Evolutionary conservation across 2,113 vertebrate species (phyloP).

Genomic region (Saimiri boliviensis): DNA sequence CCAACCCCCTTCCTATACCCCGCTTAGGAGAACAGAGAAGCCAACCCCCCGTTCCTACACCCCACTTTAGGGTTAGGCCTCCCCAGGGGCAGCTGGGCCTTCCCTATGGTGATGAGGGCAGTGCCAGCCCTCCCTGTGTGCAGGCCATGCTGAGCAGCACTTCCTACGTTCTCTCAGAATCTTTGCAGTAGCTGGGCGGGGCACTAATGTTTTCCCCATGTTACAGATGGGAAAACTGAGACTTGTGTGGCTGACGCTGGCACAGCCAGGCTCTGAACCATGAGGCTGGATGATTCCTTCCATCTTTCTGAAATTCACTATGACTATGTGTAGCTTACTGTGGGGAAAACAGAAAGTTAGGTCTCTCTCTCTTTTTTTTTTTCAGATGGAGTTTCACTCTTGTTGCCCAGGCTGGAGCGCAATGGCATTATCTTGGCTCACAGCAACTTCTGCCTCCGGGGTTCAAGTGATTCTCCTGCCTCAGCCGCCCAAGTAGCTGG

Average conservation of each 20-base stretch:
- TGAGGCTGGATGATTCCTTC: not conserved
- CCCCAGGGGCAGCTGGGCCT: not conserved
- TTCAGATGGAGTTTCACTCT: too few species aligned
- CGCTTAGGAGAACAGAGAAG: not conserved
- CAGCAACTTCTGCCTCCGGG: too few species aligned
- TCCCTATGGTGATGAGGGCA: not conserved
- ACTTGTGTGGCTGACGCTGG: accelerated
- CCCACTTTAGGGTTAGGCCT: too few species aligned
- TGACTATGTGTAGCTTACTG: accelerated
- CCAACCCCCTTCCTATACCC: accelerated
- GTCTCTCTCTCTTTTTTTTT: not conserved
- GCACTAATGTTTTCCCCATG: accelerated
- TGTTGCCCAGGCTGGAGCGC: too few species aligned
- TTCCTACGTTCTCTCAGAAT: accelerated
- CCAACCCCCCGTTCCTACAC: too few species aligned
- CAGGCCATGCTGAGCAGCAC: not conserved
- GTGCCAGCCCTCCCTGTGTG: not conserved
- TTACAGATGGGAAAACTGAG: not conserved
- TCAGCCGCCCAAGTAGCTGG: too few species aligned
- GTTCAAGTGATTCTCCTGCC: too few species aligned
- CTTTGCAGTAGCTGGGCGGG: not conserved
- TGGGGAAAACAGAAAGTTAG: not conserved
- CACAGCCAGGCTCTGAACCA: not conserved
- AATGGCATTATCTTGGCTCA: too few species aligned
- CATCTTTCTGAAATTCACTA: not conserved